Evolutionary conservation across 1,140 invertebrate genomes (phyloP), one percentile per base, ranked within the genome.

Genomic region (Heliconius himera): DNA sequence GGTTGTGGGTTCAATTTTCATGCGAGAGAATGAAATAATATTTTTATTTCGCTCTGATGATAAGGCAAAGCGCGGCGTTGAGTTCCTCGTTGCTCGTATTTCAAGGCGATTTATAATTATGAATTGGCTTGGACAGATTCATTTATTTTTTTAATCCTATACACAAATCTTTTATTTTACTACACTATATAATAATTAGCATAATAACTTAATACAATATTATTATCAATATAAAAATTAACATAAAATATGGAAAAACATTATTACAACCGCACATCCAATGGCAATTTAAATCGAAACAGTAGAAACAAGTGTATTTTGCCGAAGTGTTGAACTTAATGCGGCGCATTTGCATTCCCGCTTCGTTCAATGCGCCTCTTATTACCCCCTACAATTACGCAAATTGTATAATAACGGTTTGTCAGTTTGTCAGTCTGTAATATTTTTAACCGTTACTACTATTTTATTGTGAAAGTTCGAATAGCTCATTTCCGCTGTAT

Each of bases 341-440:
- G 73, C 73, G 29, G 60, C 73, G 26, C 73, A 79, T 74, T 86
- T 88, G 83, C 87, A 87, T 88, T 84, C 74, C 72, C 81, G 70
- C 81, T 82, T 83, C 73, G 79, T 80, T 85, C 80, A 82, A 80
- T 83, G 84, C 84, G 78, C 82, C 74, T 82, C 81, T 83, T 87
- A 86, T 87, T 84, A 84, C 83, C 73, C 76, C 81, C 81, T 88
- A 83, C 82, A 85, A 90, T 90, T 90, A 90, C 84, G 87, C 85
- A 87, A 90, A 88, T 89, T 87, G 85, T 83, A 78, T 90, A 90
- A 90, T 88, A 82, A 78, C 80, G 80, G 70, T 77, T 84, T 89
- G 89, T 89, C 85, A 66, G 60, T 29, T 66, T 66, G 60, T 66
- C 60, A 84, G 82, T 73, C 73, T 76, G 82, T 78, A 73, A 78